These are phyloP conservation scores for Amphimallon solstitiale DNA, from an alignment of 2,888 invertebrate species.

Conservation along the genomic window DNA sequence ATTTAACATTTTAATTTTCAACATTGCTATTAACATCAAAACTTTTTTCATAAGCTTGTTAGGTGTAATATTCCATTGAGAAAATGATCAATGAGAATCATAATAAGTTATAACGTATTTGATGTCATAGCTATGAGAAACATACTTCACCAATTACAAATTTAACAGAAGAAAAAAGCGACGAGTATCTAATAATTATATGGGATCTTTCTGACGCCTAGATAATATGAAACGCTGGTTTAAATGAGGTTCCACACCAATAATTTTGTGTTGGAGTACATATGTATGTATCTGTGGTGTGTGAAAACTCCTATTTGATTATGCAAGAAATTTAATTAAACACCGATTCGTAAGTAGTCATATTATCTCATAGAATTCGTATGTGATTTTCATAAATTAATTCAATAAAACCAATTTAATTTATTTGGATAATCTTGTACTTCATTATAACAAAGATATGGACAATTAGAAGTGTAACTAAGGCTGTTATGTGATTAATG, in stretches of 20 bases:
- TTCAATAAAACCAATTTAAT: too few species aligned
- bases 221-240: constrained; percentile 24
- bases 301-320: constrained; percentile 23
- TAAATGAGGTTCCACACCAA: constrained; percentile 18
- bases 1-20: too few species aligned
- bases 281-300: not conserved
- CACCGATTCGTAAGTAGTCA: constrained; percentile 5
- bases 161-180: constrained; percentile 1
- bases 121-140: constrained; percentile 10
- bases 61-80: too few species aligned
- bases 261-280: constrained; percentile 11
- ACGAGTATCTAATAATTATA: constrained; percentile 11
- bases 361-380: not conserved
- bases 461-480: too few species aligned
- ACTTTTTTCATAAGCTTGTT: too few species aligned
- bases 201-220: constrained; percentile 25
- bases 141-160: constrained; percentile 23
- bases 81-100: not conserved
- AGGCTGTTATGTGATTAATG: too few species aligned
- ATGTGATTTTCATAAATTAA: too few species aligned
- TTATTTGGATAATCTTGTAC: too few species aligned
- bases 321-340: constrained; percentile 27
- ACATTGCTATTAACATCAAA: too few species aligned
- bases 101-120: not conserved
- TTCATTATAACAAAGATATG: too few species aligned